Evolutionary conservation across 2,797 vertebrate species (phyloP).

Genomic region (Onychomys torridus): DNA sequence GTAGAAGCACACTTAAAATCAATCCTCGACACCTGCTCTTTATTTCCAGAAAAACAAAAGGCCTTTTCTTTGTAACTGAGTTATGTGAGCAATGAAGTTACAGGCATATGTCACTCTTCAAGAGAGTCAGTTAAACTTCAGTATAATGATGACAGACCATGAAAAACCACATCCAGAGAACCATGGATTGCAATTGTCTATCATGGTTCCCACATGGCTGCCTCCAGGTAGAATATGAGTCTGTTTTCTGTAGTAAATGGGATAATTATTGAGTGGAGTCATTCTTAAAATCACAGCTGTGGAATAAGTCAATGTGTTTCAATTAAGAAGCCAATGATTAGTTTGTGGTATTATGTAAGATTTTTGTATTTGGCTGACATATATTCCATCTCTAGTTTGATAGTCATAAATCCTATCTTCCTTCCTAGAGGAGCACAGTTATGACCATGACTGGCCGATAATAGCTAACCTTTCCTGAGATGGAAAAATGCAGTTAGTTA

Average conservation of each 20-base stretch:
- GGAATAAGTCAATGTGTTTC: not conserved
- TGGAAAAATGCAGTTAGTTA: too few relatives aligned
- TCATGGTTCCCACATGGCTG: not conserved
- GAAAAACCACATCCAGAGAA: not conserved
- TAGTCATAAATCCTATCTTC: not conserved
- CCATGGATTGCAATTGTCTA: not conserved
- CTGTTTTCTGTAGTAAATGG: not conserved
- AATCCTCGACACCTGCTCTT: too few relatives aligned
- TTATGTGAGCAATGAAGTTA: too few relatives aligned
- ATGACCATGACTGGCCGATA: not conserved
- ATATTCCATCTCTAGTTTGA: not conserved
- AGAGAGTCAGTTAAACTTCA: too few relatives aligned
- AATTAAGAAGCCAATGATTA: not conserved
- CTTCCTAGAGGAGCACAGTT: not conserved
- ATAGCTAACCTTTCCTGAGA: not conserved
- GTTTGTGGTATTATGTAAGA: not conserved
- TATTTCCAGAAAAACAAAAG: too few relatives aligned
- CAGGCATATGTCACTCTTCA: too few relatives aligned
- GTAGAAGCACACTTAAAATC: too few relatives aligned
- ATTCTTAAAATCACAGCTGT: not conserved
- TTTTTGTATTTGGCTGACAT: not conserved
- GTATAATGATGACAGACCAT: not conserved
- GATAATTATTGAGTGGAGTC: not conserved
- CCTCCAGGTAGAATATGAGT: too few relatives aligned
- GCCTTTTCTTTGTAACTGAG: too few relatives aligned